Evolutionary conservation across 2,113 vertebrate genomes (phyloP), one percentile per base, ranked within the genome.

Genomic region (Engystomops pustulosus): DNA sequence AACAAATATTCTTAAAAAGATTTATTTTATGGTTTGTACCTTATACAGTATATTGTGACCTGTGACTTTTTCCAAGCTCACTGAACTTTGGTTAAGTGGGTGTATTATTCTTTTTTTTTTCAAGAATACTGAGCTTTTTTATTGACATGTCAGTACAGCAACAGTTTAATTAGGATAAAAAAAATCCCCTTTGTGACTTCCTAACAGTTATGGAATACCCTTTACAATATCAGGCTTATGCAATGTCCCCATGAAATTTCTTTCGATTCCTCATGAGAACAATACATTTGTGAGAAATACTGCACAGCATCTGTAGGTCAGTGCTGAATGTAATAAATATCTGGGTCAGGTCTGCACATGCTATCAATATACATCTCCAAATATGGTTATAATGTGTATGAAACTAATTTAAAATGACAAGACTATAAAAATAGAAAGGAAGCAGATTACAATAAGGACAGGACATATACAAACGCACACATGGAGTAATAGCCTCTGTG

Each of bases 391-490:
- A 72, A 77, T 86, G 45, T 81, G 45, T 81, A 77, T 81, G 58
- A 84, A 85, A 88, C 68, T 81, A 71, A 81, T 44, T 67, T 80
- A 81, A 51, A 76, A 41, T 87, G 87, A 84, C 86, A 87, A 81
- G 80, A 69, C 72, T 70, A 69, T 79, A 15, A 74, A 81, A 55
- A 45, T 65, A 85, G 83, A 67, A 83, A 53, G 51, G 83, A 49
- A 88, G 84, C 85, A 87, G 80, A 80, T 87, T 89, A 87, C 85
- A 83, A 69, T 65, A 77, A 38, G 0, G 20, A 87, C 17, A 41
- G 80, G 88, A 88, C 86, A 90, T 88, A 85, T 76, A 91, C 88
- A 91, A 89, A 88, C 88, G 85, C 88, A 90, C n/a, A 51, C 60
- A 78, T 55, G 30, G 51, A 38, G 67, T 69, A 38, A 65, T 1